Base-by-base conservation (phyloP, 2,113 vertebrate species). In the Rostratula benghalensis region DNA sequence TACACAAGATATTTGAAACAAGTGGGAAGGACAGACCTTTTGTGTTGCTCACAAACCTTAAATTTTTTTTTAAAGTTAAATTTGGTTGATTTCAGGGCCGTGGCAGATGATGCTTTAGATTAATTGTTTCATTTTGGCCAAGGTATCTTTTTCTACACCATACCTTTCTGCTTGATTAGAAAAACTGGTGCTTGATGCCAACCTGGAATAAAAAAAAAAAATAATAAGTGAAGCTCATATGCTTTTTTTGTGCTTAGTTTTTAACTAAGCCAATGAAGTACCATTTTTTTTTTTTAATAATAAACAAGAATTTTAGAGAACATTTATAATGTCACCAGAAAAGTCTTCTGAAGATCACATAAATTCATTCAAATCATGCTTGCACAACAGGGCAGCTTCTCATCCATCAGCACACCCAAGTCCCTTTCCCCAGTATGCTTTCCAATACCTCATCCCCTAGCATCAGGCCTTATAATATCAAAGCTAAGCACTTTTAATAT, bases 101-200 rank as follows among this genome's bases (percentile, higher is more conserved):
- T 14, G n/a, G 23, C 96, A 33, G 18, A 86, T 23, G 13, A 74
- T 30, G 22, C 2, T 61, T 85, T 77, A 63, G 23, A 82, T 24
- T n/a, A 20, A 67, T 43, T 59, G 46, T 31, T 93, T 92, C 22
- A 63, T 51, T 92, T 80, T 83, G 59, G 7, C 22, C 43, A 92
- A 46, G 6, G 37, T 39, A 74, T 81, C 23, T 16, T 83, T 90
- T 89, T 84, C 37, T 93, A 89, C 92, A 89, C 92, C 94, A 65
- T 98, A 99, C 99, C 99, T 99, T 98, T 99, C 99, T 79, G 99
- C 99, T 98, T 99, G 99, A 97, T 98, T 99, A 67, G 99, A 99
- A 97, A 99, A 99, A 97, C 98, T 99, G 53, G 98, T 98, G 96
- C 99, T 99, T 63, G 99, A 99, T 61, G 99, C 99, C 98, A 99